phyloP scores from a whole-genome alignment of 2,113 vertebrate species.

The Tragelaphus buxtoni region DNA sequence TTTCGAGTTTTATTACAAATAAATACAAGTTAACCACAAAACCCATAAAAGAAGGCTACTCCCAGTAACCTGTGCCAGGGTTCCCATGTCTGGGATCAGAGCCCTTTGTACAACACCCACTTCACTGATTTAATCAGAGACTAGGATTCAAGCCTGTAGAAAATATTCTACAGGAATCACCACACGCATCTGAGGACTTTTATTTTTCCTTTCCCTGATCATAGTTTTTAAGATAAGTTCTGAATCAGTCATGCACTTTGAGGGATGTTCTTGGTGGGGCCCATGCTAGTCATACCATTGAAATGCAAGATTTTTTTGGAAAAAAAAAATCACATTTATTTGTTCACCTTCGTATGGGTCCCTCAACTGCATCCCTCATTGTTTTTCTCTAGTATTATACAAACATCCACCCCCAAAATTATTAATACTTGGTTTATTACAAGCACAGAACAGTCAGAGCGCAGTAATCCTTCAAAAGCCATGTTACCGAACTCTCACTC shows the following conservation, averaged over 20 bases:
- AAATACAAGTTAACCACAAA: not conserved
- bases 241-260: not conserved
- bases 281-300: not conserved
- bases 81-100: rapidly evolving
- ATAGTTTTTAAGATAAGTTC: not conserved
- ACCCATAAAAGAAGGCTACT: not conserved
- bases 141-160: rapidly evolving
- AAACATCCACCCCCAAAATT: not conserved
- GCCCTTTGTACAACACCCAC: rapidly evolving
- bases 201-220: not conserved
- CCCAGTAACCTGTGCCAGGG: rapidly evolving
- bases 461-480: not conserved
- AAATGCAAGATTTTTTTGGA: not conserved
- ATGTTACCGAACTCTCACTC: rapidly evolving
- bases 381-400: not conserved
- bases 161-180: not conserved
- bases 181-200: not conserved
- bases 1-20: not conserved
- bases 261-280: rapidly evolving
- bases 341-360: not conserved
- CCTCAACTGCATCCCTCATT: not conserved
- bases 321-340: not conserved
- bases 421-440: not conserved
- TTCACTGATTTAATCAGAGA: not conserved
- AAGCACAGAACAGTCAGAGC: not conserved